A percentile compares a stretch with the other conserved stretches of the same genome.
Conservation (phyloP, 2,797 vertebrate genomes). For the Tachyglossus aculeatus region DNA sequence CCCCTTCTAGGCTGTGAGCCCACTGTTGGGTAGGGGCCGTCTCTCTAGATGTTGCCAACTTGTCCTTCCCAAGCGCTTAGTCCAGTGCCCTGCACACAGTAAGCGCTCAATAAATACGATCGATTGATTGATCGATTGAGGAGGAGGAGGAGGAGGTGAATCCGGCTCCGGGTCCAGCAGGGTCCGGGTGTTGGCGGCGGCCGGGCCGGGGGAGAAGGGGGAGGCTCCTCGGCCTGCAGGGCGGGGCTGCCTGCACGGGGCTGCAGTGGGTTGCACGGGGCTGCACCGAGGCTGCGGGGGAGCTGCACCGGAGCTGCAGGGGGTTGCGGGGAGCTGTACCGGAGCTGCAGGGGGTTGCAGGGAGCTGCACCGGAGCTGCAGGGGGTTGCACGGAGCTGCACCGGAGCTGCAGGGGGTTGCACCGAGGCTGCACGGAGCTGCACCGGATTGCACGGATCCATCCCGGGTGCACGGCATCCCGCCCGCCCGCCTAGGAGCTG, state of each 20-base stretch:
- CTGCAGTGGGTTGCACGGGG: not conserved
- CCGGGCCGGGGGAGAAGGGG: not conserved
- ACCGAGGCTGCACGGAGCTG: slow-evolving; percentile 4
- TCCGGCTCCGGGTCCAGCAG: slow-evolving; percentile 21
- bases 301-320: not conserved
- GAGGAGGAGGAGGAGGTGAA: not conserved
- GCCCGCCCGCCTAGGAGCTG: not conserved
- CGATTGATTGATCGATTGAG: too few species aligned
- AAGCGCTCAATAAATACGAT: too few species aligned
- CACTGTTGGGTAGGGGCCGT: too few species aligned
- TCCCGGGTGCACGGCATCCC: not conserved
- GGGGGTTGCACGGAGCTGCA: not conserved
- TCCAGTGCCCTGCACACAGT: too few species aligned
- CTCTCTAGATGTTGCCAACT: too few species aligned
- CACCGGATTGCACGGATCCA: not conserved
- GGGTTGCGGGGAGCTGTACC: slow-evolving; percentile 50
- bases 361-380: not conserved
- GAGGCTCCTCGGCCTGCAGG: not conserved
- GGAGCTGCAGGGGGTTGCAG: not conserved
- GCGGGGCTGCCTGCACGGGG: not conserved
- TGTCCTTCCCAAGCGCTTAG: too few species aligned
- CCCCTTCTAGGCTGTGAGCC: too few species aligned
- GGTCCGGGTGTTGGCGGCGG: not conserved
- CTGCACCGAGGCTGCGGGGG: not conserved
- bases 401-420: slow-evolving; percentile 39